A percentile compares a stretch with the other conserved stretches of the same genome.
These are phyloP conservation scores for Nomada fucata DNA, from an alignment of 2,888 invertebrate genomes.

Conservation along the genomic window DNA sequence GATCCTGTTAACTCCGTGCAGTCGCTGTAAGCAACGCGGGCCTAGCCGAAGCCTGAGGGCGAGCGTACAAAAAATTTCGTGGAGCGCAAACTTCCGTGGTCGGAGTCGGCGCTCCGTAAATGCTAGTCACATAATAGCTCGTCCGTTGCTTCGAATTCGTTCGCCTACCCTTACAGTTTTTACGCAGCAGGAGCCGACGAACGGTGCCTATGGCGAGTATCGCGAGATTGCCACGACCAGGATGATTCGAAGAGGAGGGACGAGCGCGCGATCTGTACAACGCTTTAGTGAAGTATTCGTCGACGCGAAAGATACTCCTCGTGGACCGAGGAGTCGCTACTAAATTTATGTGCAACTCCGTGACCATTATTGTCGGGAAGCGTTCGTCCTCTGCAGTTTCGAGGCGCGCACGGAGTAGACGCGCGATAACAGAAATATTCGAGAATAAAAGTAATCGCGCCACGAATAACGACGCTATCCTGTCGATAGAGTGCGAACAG, in stretches of 20 bases:
- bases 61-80: conserved; percentile 50
- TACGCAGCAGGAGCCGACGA: conserved; percentile 3
- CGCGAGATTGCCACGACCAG: conserved; percentile 4
- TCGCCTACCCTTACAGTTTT: conserved; percentile 5
- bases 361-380: conserved; percentile 12
- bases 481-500: neutral
- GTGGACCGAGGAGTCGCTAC: conserved; percentile 56
- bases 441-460: neutral
- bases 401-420: conserved; percentile 38
- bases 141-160: conserved; percentile 62
- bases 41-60: conserved; percentile 17
- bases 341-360: conserved; percentile 18
- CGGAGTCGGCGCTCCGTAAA: conserved; percentile 72
- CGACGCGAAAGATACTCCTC: conserved; percentile 37
- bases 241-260: conserved; percentile 24
- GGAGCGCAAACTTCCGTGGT: conserved; percentile 45
- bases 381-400: conserved; percentile 48
- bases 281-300: conserved; percentile 10
- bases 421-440: conserved; percentile 17
- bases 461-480: neutral
- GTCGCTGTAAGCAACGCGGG: neutral
- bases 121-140: conserved; percentile 80
- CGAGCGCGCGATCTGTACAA: conserved; percentile 19
- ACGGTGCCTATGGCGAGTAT: conserved; percentile 38
- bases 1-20: conserved; percentile 23